Conservation (phyloP, 2,113 vertebrate genomes). For the Notiomystis cincta region DNA sequence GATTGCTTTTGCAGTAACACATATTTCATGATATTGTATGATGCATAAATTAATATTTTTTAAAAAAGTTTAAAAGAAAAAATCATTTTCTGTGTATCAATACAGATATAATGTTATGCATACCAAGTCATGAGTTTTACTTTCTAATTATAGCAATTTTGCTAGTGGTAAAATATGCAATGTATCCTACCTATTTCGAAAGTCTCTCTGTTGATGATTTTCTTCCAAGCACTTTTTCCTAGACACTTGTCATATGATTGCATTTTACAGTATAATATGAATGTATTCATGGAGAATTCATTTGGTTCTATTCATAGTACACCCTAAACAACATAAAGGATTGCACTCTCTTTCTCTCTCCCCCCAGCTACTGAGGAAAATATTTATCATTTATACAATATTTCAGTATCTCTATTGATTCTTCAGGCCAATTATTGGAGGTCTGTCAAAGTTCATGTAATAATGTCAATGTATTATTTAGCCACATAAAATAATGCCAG, state of each 20-base stretch:
- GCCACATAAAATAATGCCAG: background rate
- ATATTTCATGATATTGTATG: conserved; percentile 1
- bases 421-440: background rate
- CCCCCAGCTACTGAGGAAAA: background rate
- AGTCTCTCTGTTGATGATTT: background rate
- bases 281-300: background rate
- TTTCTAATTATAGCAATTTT: conserved; percentile 24
- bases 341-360: background rate
- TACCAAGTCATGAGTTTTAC: background rate
- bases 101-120: background rate
- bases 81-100: background rate
- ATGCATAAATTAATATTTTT: background rate
- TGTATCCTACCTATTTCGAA: background rate
- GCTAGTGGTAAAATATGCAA: background rate
- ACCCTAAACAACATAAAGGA: background rate
- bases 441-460: background rate
- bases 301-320: conserved; percentile 33
- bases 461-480: background rate
- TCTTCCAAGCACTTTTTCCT: background rate
- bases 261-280: conserved; percentile 58
- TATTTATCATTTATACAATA: background rate
- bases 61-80: background rate
- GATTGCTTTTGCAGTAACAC: background rate
- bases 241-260: conserved; percentile 37
- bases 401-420: background rate